Evolutionary conservation across 2,888 invertebrate genomes (phyloP).

Genomic region (Piscicola geometra): DNA sequence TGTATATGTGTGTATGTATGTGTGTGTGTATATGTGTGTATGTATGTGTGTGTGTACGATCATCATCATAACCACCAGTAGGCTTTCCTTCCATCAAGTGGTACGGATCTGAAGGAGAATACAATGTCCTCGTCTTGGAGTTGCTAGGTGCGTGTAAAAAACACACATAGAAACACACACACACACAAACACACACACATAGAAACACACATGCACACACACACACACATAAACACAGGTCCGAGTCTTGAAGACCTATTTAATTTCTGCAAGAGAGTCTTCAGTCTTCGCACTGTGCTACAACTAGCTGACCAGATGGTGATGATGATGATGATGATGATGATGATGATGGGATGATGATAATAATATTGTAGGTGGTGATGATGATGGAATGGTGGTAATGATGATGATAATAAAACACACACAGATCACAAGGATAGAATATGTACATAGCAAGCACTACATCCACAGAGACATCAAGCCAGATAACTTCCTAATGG

Average conservation of each 20-base stretch:
- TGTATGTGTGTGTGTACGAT: neutral
- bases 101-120: slow-evolving; percentile 62
- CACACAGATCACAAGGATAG: slow-evolving; percentile 71
- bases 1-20: too few relatives aligned
- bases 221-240: slow-evolving; percentile 54
- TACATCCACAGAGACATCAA: slow-evolving; percentile 93
- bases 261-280: slow-evolving; percentile 61
- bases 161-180: neutral
- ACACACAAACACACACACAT: neutral
- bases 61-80: slow-evolving; percentile 60
- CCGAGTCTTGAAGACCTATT: slow-evolving; percentile 62
- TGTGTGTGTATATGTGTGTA: too few relatives aligned
- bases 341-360: too few relatives aligned
- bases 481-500: slow-evolving; percentile 62
- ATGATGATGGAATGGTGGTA: too few relatives aligned
- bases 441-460: slow-evolving; percentile 96
- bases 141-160: slow-evolving; percentile 59
- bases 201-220: neutral
- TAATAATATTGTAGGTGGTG: too few relatives aligned
- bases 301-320: slow-evolving; percentile 61
- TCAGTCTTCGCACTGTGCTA: slow-evolving; percentile 61
- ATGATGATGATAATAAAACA: slow-evolving; percentile 21
- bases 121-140: slow-evolving; percentile 64
- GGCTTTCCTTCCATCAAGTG: slow-evolving; percentile 94
- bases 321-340: neutral